phyloP scores from a whole-genome alignment of 2,113 vertebrate genomes.

The Beaufortia kweichowensis region DNA sequence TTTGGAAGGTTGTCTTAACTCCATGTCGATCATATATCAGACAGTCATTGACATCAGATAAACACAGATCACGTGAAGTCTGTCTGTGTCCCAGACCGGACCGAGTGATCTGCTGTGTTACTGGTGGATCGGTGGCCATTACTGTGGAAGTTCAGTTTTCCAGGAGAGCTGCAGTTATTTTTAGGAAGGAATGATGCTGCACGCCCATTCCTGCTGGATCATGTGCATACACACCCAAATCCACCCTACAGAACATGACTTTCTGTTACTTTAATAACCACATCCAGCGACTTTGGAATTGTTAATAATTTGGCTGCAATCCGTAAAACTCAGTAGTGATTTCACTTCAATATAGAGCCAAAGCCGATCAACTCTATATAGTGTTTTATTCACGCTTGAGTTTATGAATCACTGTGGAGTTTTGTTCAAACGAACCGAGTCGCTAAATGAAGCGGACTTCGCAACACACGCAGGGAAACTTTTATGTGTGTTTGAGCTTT shows the following conservation, averaged over 20 bases:
- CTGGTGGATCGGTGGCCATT: slow-evolving; percentile 65
- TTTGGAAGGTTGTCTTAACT: slow-evolving; percentile 68
- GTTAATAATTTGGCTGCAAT: too few species aligned
- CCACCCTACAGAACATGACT: too few species aligned
- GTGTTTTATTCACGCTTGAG: too few species aligned
- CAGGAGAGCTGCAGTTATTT: slow-evolving; percentile 56
- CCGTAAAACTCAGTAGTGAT: too few species aligned
- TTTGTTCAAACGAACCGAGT: background rate
- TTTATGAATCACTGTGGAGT: too few species aligned
- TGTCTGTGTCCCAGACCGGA: background rate
- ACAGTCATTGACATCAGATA: slow-evolving; percentile 70
- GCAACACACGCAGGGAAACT: too few species aligned
- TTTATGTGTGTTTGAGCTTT: too few species aligned
- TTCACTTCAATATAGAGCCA: too few species aligned
- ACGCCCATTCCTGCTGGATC: slow-evolving; percentile 58
- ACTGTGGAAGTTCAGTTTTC: slow-evolving; percentile 40
- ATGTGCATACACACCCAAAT: background rate
- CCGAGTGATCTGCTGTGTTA: slow-evolving; percentile 78
- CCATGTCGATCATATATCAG: slow-evolving; percentile 76
- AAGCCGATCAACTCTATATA: too few species aligned
- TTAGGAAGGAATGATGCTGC: slow-evolving; percentile 22
- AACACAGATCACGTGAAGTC: slow-evolving; percentile 48
- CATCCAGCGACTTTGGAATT: background rate
- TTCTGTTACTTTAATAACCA: background rate
- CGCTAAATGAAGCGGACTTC: background rate